Base-by-base conservation (phyloP, 2,888 invertebrate species). In the Hemaris fuciformis region DNA sequence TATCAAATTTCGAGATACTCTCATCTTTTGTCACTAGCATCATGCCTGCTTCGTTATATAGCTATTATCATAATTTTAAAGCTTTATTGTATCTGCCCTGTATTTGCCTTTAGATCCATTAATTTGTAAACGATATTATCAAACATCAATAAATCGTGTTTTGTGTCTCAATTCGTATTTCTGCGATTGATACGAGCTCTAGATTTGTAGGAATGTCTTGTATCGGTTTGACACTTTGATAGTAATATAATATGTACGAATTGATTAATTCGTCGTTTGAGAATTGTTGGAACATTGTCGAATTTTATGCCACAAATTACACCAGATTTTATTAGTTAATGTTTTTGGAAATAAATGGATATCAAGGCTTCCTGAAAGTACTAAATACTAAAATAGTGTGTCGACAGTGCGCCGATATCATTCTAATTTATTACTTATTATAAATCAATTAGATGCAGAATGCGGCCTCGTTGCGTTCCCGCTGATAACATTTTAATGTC, bases 401-500 rank as follows among this genome's bases (percentile, higher is more conserved):
- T 31, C 53, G 53, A 18, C 27, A 18, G 53, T 18, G 31, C 27
- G 18, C 18, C 27, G 53, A 53, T 53, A 53, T 27, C 27, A 27
- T 31, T 18, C 18, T 53, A 31, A 71, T 72, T 76, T 68, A 76
- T 67, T 61, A 57, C 64, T 64, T 65, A 70, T 73, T 73, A 75
- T 74, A 75, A 73, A 75, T 74, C 70, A 69, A 70, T 71, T 69
- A 69, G 64, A 57, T 53, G 46, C 46, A 60, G 48, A 53, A 53
- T 48, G 38, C 38, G 60, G 25, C 48, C 41, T 60, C 41, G 48
- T 60, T 41, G 25, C 25, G 18, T n/a, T 53, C 48, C 25, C n/a
- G n/a, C 38, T 53, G 60, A 60, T 60, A 60, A 53, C 41, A 38
- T 53, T 41, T 60, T 60, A 48, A 60, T 60, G 60, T 60, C 60